A percentile compares a stretch with the other conserved stretches of the same genome.
Conservation (phyloP, 2,797 vertebrate genomes). For the Tokudaia muenninki region DNA sequence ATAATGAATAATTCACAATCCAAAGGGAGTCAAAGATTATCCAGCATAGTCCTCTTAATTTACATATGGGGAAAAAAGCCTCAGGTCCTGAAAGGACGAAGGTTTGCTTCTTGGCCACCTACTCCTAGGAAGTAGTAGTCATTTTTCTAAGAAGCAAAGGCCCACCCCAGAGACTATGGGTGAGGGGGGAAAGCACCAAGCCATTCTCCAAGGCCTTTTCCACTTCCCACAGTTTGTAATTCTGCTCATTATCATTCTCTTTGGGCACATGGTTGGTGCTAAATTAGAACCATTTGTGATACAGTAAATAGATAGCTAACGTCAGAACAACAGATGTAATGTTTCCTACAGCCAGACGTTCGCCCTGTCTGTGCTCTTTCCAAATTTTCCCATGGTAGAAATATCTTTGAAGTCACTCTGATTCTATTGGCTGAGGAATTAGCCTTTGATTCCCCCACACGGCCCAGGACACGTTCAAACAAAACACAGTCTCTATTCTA, state of each 20-base stretch:
- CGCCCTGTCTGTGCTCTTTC: constrained; percentile 45
- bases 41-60: neutral
- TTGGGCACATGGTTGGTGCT: constrained; percentile 54
- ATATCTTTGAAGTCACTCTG: constrained; percentile 67
- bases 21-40: neutral
- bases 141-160: neutral
- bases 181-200: neutral
- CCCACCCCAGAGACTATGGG: neutral
- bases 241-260: constrained; percentile 45
- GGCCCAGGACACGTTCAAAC: constrained; percentile 9
- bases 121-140: neutral
- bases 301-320: constrained; percentile 58
- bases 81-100: neutral
- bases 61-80: neutral
- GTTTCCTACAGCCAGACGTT: constrained; percentile 41
- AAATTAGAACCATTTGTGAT: constrained; percentile 68
- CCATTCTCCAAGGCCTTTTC: neutral
- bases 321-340: constrained; percentile 61
- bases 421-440: constrained; percentile 63
- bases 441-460: constrained; percentile 63
- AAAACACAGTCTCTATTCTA: constrained; percentile 36
- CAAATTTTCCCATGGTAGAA: constrained; percentile 58
- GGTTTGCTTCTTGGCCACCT: neutral
- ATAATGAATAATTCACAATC: neutral
- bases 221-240: constrained; percentile 45